A percentile compares a stretch with the other conserved stretches of the same genome.
Evolutionary conservation across 2,888 invertebrate species (phyloP).

Genomic region (Argyresthia albistria): DNA sequence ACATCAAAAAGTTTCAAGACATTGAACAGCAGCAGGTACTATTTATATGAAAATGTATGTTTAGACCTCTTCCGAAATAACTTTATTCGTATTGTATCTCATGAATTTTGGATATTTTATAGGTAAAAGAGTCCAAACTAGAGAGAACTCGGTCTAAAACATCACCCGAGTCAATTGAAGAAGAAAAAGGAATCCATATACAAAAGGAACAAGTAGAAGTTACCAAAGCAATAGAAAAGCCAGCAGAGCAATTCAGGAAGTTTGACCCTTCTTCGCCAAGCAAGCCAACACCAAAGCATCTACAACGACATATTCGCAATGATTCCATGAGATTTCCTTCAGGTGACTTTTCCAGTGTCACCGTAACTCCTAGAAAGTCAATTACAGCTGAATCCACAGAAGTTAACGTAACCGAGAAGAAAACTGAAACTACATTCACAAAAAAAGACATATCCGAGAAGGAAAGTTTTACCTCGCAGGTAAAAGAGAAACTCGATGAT

Average conservation of each 20-base stretch:
- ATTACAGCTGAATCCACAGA: constrained; percentile 60
- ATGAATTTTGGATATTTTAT: constrained; percentile 3
- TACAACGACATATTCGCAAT: constrained; percentile 67
- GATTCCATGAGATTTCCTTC: constrained; percentile 69
- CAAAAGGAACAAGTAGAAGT: constrained; percentile 38
- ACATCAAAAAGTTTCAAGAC: constrained; percentile 65
- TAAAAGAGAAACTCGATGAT: constrained; percentile 64
- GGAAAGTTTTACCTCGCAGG: constrained; percentile 60
- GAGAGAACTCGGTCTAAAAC: constrained; percentile 52
- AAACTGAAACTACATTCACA: constrained; percentile 30
- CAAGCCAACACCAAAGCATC: constrained; percentile 65
- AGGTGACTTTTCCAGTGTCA: constrained; percentile 64
- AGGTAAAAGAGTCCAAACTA: constrained; percentile 54
- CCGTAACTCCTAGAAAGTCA: constrained; percentile 59
- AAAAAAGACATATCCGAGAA: constrained; percentile 58
- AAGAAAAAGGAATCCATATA: constrained; percentile 33
- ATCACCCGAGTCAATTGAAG: constrained; percentile 46
- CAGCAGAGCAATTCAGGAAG: constrained; percentile 54
- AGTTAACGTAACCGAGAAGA: constrained; percentile 35
- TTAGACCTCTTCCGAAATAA: too few relatives aligned
- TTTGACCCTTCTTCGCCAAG: constrained; percentile 60
- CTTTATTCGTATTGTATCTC: too few relatives aligned
- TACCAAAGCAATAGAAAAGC: constrained; percentile 36
- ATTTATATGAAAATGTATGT: not conserved
- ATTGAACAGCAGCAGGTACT: constrained; percentile 62